Conservation (phyloP, 2,113 vertebrate genomes). For the Lates calcarifer region DNA sequence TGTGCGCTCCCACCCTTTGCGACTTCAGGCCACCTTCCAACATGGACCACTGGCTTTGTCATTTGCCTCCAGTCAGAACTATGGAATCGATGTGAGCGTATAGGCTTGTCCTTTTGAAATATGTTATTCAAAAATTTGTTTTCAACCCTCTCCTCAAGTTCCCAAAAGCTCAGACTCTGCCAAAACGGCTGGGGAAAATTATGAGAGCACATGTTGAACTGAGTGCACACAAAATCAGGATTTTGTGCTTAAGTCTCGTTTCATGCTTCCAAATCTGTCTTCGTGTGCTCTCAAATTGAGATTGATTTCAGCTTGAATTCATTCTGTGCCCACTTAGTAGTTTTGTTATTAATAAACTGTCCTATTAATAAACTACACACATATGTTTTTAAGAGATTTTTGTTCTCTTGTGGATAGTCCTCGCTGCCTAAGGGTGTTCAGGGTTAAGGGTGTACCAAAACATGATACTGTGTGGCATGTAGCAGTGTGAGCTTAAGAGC, state of each 20-base stretch:
- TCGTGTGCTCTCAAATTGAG: background rate
- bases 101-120: background rate
- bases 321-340: background rate
- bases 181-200: constrained; percentile 19
- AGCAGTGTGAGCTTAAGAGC: background rate
- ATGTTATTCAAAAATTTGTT: constrained; percentile 8
- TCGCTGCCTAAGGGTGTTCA: background rate
- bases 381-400: background rate
- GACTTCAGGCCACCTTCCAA: background rate
- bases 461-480: background rate
- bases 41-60: background rate
- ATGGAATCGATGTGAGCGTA: background rate
- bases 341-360: constrained; percentile 25
- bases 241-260: constrained; percentile 11
- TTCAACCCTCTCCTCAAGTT: constrained; percentile 3
- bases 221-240: constrained; percentile 3
- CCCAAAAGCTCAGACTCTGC: constrained; percentile 1
- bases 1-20: no score
- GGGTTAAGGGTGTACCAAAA: no score
- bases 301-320: constrained; percentile 27
- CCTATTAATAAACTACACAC: no score
- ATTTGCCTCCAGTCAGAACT: constrained; percentile 2
- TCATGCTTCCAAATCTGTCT: constrained; percentile 1
- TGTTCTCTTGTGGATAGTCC: background rate
- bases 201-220: constrained; percentile 21